Percentiles rank a stretch among this genome's conserved stretches.
These are phyloP conservation scores for Plutomurus gul DNA, from an alignment of 1,140 invertebrate species.

Conservation along the genomic window DNA sequence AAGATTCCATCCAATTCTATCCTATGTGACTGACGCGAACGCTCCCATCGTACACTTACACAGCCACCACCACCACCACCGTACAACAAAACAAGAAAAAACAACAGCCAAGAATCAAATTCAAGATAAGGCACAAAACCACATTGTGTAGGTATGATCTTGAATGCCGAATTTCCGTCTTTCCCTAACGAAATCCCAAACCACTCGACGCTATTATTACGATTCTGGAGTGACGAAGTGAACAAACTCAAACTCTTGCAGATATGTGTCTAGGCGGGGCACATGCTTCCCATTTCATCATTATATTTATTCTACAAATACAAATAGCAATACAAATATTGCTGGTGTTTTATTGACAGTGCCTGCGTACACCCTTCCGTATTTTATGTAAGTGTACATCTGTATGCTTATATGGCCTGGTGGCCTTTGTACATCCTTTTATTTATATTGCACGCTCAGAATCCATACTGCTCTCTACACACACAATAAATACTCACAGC, in stretches of 20 bases:
- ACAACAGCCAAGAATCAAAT: conserved; percentile 14
- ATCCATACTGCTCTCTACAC: background rate
- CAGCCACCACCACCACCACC: no score
- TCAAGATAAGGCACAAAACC: background rate
- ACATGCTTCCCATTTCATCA: no score
- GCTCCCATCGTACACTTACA: no score
- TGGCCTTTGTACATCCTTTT: no score
- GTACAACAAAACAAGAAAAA: conserved; percentile 3
- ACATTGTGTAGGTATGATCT: background rate
- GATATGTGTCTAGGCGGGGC: no score
- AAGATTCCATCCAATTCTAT: background rate
- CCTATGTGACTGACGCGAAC: background rate
- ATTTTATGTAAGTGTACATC: background rate
- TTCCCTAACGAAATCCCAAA: conserved; percentile 10
- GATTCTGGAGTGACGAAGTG: background rate
- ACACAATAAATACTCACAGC: no score
- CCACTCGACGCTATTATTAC: conserved; percentile 17
- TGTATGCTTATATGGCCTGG: background rate
- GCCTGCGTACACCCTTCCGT: background rate
- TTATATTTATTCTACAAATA: no score
- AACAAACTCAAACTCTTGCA: no score
- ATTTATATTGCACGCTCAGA: background rate
- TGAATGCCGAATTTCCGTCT: background rate
- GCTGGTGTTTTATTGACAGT: no score
- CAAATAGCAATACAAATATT: no score